phyloP scores from a whole-genome alignment of 2,113 vertebrate genomes.

The Paramormyrops kingsleyae region DNA sequence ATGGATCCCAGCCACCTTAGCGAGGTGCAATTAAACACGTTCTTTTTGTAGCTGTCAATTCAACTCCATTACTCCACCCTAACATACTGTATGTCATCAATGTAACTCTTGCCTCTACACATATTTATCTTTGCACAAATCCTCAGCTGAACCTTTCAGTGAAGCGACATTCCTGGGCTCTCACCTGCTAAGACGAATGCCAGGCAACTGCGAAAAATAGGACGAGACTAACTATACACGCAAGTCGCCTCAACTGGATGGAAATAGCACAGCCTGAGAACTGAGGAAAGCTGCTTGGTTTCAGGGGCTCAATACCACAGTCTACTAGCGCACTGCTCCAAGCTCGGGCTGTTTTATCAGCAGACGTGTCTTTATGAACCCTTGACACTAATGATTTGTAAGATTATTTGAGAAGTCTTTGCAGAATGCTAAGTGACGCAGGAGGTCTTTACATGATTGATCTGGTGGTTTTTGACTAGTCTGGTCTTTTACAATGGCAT shows the following conservation, averaged over 20 bases:
- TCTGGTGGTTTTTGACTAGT: neutral
- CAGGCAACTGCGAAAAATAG: neutral
- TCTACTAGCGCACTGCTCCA: neutral
- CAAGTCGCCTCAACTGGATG: neutral
- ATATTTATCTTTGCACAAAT: neutral
- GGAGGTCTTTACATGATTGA: neutral
- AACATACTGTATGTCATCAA: neutral
- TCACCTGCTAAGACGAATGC: neutral
- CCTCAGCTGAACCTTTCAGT: neutral
- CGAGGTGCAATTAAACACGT: neutral
- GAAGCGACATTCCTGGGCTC: neutral
- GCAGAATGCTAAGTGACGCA: neutral
- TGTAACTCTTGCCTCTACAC: neutral
- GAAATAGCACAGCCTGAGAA: slow-evolving; percentile 1
- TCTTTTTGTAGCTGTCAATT: neutral
- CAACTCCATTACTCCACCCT: neutral
- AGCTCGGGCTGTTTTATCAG: neutral
- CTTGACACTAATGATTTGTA: neutral
- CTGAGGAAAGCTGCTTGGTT: neutral
- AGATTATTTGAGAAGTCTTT: neutral
- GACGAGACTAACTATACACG: neutral
- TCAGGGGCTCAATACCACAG: neutral
- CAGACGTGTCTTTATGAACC: neutral
- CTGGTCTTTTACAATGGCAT: neutral
- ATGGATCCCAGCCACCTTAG: neutral